phyloP scores from a whole-genome alignment of 2,797 vertebrate species.

The Acipenser oxyrinchus region DNA sequence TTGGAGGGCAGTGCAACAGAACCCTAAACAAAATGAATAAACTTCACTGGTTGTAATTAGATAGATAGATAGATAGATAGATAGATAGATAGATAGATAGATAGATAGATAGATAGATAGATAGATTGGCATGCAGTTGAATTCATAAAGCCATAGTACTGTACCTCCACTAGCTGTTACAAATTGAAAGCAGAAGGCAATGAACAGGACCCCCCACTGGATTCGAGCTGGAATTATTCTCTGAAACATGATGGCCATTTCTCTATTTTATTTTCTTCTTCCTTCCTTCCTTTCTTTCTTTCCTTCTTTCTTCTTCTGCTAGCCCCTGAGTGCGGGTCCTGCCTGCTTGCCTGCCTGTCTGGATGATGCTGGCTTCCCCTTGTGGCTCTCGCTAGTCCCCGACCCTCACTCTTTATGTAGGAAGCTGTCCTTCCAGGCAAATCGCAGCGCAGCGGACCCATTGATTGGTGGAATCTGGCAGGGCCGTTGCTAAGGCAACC shows the following conservation, averaged over 20 bases:
- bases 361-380: constrained; percentile 40
- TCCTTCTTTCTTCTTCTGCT: constrained; percentile 12
- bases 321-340: constrained; percentile 8
- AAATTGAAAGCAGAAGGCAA: constrained; percentile 41
- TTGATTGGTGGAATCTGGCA: constrained; percentile 91
- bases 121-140: background rate
- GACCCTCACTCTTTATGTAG: constrained; percentile 77
- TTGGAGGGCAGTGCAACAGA: too few relatives aligned
- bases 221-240: constrained; percentile 39
- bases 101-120: too few relatives aligned
- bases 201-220: constrained; percentile 42
- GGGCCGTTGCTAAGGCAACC: constrained; percentile 83
- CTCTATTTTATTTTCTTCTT: constrained; percentile 22
- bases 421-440: constrained; percentile 62
- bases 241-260: constrained; percentile 45
- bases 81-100: background rate
- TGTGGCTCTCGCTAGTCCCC: constrained; percentile 41
- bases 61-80: too few relatives aligned
- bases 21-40: too few relatives aligned
- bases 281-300: background rate
- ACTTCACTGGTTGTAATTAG: background rate
- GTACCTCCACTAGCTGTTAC: constrained; percentile 58
- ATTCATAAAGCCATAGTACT: constrained; percentile 18
- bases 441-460: constrained; percentile 63
- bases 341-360: too few relatives aligned